Conservation (phyloP, 2,113 vertebrate genomes). For the Vombatus ursinus region DNA sequence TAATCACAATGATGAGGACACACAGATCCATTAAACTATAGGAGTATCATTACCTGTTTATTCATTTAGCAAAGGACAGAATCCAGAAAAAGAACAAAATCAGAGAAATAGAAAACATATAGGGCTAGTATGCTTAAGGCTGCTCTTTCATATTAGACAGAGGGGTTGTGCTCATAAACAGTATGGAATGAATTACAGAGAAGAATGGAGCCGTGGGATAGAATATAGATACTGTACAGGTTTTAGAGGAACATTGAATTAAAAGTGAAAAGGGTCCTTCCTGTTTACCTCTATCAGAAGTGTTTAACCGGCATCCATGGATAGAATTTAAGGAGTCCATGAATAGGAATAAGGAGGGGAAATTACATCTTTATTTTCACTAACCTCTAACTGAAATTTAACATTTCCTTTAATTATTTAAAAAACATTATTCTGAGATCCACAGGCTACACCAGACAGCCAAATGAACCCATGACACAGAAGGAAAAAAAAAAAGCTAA, state of each 20-base stretch:
- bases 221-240: background rate
- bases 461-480: background rate
- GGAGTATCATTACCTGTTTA: background rate
- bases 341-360: background rate
- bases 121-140: background rate
- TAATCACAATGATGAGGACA: background rate
- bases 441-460: background rate
- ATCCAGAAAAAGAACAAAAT: background rate
- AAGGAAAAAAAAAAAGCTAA: background rate
- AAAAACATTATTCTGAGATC: background rate
- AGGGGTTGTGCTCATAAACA: too few species aligned
- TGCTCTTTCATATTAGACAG: background rate
- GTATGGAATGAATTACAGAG: too few species aligned
- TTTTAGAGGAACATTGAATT: background rate
- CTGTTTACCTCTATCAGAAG: background rate
- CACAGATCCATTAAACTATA: background rate
- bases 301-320: background rate
- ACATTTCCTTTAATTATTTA: background rate
- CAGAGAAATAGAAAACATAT: background rate
- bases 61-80: background rate
- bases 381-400: background rate
- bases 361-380: background rate
- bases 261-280: background rate
- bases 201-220: background rate
- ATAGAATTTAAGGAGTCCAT: background rate